phyloP scores from a whole-genome alignment of 2,113 vertebrate genomes.

The Nannospalax galili region DNA sequence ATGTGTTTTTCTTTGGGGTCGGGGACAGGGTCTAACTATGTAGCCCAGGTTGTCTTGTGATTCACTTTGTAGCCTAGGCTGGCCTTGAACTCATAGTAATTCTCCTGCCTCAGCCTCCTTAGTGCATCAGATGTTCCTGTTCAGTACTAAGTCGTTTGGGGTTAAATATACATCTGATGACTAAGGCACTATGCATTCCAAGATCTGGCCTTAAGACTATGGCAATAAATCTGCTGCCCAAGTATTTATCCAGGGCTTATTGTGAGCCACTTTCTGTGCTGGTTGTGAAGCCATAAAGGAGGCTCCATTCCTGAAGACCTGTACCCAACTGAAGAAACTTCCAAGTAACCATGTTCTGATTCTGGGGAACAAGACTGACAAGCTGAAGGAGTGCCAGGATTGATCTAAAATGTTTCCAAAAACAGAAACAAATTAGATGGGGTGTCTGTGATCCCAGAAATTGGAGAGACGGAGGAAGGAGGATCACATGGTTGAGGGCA shows the following conservation, averaged over 20 bases:
- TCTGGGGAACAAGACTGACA: background rate
- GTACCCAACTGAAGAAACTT: background rate
- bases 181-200: background rate
- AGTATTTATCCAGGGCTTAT: background rate
- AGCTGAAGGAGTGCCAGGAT: background rate
- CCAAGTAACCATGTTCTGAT: background rate
- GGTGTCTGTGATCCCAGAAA: background rate
- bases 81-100: background rate
- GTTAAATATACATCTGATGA: background rate
- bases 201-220: background rate
- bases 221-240: background rate
- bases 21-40: background rate
- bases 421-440: background rate
- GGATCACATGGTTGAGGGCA: background rate
- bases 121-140: background rate
- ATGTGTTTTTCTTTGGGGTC: too few species aligned
- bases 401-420: background rate
- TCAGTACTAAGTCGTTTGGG: background rate
- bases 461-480: background rate
- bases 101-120: background rate
- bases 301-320: background rate
- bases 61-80: background rate
- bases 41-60: background rate
- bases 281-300: background rate
- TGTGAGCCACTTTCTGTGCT: background rate